phyloP scores from a whole-genome alignment of 2,888 invertebrate species.

The Spodoptera exigua region DNA sequence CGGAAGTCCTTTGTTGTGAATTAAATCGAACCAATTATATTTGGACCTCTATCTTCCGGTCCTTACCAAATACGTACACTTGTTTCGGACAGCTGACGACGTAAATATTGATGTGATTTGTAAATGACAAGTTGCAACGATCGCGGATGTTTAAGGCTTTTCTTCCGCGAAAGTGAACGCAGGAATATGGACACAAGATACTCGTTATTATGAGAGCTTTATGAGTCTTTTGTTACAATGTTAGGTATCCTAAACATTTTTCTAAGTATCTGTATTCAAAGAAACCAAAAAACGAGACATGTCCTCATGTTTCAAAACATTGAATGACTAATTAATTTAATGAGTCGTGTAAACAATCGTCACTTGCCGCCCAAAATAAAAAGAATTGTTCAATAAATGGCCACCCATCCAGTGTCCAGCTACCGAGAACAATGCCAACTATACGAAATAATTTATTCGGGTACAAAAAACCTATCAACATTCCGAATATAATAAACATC shows the following conservation, averaged over 20 bases:
- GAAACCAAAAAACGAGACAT: too few relatives aligned
- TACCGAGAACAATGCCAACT: constrained; percentile 30
- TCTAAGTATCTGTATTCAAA: too few relatives aligned
- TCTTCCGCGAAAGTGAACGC: too few relatives aligned
- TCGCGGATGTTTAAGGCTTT: too few relatives aligned
- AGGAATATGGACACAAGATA: too few relatives aligned
- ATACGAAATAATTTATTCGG: constrained; percentile 11
- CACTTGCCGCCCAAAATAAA: constrained; percentile 16
- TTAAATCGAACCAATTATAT: constrained; percentile 28
- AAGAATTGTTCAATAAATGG: constrained; percentile 21
- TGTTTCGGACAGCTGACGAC: not conserved
- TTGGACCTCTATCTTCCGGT: constrained; percentile 38
- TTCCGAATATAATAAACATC: constrained; percentile 19
- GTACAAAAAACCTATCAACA: constrained; percentile 33
- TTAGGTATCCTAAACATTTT: too few relatives aligned
- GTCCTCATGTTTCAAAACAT: constrained; percentile 2
- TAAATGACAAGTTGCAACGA: not conserved
- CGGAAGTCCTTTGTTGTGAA: constrained; percentile 29
- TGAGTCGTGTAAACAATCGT: constrained; percentile 10
- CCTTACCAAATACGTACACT: constrained; percentile 22
- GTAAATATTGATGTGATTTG: not conserved
- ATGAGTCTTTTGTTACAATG: too few relatives aligned
- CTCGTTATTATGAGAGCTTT: too few relatives aligned
- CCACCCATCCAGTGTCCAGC: constrained; percentile 6
- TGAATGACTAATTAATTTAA: constrained; percentile 4